phyloP scores from a whole-genome alignment of 2,888 invertebrate species.

The Lasioglossum oenotherae region DNA sequence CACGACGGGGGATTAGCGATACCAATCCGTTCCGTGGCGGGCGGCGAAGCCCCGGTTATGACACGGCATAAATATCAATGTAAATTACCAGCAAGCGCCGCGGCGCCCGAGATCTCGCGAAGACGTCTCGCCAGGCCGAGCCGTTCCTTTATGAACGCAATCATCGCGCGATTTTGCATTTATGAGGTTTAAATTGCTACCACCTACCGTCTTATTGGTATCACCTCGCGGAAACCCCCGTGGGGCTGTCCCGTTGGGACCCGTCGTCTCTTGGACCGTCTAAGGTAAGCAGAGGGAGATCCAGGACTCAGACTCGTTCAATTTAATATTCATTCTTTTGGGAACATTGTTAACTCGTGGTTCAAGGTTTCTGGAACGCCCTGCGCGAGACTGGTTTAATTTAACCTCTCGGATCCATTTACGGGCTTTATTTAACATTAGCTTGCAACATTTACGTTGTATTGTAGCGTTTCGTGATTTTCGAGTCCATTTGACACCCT shows the following conservation, averaged over 20 bases:
- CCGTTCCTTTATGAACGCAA: slow-evolving; percentile 76
- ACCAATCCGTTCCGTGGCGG: slow-evolving; percentile 80
- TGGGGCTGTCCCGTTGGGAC: not conserved
- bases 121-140: slow-evolving; percentile 50
- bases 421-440: not conserved
- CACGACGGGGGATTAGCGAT: slow-evolving; percentile 81
- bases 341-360: not conserved
- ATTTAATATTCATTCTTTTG: not conserved
- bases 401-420: not conserved
- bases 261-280: not conserved
- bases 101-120: slow-evolving; percentile 56
- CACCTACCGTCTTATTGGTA: slow-evolving; percentile 65
- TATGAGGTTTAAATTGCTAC: slow-evolving; percentile 78
- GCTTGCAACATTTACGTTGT: not conserved
- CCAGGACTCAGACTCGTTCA: not conserved
- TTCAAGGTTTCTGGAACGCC: not conserved
- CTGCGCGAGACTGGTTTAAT: not conserved
- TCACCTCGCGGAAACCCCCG: slow-evolving; percentile 43
- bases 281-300: slow-evolving; percentile 2
- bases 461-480: not conserved
- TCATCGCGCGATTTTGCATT: slow-evolving; percentile 78
- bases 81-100: slow-evolving; percentile 79
- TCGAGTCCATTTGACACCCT: not conserved
- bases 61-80: slow-evolving; percentile 85
- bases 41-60: slow-evolving; percentile 80